These are phyloP conservation scores for Sternotherus odoratus DNA, from an alignment of 2,797 vertebrate species.

Conservation along the genomic window DNA sequence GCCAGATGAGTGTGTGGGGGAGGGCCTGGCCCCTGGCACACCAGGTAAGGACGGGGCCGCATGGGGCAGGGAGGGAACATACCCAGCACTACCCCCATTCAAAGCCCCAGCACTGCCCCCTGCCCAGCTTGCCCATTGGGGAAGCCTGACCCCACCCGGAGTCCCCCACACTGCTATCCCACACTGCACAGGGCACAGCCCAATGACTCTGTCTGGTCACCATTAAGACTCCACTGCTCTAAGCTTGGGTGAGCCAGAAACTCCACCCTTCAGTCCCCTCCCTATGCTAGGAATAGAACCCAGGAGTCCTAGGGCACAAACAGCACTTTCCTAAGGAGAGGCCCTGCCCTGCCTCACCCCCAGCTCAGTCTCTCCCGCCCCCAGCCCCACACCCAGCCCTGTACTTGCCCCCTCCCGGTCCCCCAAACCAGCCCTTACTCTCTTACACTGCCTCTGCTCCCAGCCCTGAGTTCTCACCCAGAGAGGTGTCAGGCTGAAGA, in stretches of 20 bases:
- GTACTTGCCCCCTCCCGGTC: too few species aligned
- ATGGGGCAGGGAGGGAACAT: not conserved
- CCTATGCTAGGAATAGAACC: not conserved
- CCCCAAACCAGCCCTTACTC: too few species aligned
- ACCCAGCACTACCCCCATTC: not conserved
- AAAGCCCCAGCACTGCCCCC: not conserved
- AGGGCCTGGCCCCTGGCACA: constrained; percentile 51
- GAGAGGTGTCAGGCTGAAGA: not conserved
- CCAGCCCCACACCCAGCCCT: too few species aligned
- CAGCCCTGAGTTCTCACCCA: not conserved
- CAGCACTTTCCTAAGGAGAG: not conserved
- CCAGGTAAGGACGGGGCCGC: not conserved
- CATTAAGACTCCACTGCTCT: not conserved
- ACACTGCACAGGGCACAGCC: not conserved
- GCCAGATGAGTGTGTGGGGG: constrained; percentile 91
- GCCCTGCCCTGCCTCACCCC: not conserved
- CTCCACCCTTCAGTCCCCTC: not conserved
- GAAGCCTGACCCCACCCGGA: not conserved
- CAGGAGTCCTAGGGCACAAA: not conserved
- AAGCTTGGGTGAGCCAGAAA: not conserved
- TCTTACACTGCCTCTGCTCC: not conserved
- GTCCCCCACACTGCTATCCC: not conserved
- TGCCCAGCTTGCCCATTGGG: not conserved
- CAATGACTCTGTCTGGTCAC: not conserved
- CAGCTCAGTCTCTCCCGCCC: not conserved